Evolutionary conservation across 2,888 invertebrate species (phyloP), one percentile per base, ranked within the genome.

Genomic region (Portevinia maculata): DNA sequence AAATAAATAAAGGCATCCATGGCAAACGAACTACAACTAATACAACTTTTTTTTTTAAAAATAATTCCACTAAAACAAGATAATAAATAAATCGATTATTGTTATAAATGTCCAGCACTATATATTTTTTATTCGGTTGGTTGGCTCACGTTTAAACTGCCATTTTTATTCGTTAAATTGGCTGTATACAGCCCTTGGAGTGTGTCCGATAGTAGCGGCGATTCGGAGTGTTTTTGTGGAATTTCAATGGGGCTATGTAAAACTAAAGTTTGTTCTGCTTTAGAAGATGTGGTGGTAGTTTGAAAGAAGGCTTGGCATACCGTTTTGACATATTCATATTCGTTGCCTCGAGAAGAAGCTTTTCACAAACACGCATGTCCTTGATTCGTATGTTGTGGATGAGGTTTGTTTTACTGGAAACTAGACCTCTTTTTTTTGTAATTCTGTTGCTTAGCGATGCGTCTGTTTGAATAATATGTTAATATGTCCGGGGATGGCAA

Each of bases 251-350:
- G 24, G n/a, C 34, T 57, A 28, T 32, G 60, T 62, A 48, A 71
- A 67, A 39, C 32, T 62, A 34, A 50, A 57, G 39, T 62, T 69
- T 19, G 60, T n/a, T 32, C 50, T 74, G 59, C 19, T 15, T 50
- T 48, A 6, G 37, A 8, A 46, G 24, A 59, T 62, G 19, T 15
- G 13, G 15, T 44, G 57, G 50, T 50, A 15, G 55, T 57, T 64
- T 64, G 55, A 41, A 34, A 69, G 60, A 74, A 74, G 79, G 69
- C 55, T 69, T 62, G 74, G 79, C 62, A 62, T 32, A 34, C 41
- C 28, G 34, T 60, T 74, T 79, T 74, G 74, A 73, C 79, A 62
- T 53, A 73, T 74, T 55, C 44, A n/a, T 53, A 73, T 74, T 55
- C 44, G 9, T 48, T 57, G 69, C 28, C 19, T 28, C 46, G 37